Evolutionary conservation across 2,113 vertebrate genomes (phyloP).

Genomic region (Orcinus orca): DNA sequence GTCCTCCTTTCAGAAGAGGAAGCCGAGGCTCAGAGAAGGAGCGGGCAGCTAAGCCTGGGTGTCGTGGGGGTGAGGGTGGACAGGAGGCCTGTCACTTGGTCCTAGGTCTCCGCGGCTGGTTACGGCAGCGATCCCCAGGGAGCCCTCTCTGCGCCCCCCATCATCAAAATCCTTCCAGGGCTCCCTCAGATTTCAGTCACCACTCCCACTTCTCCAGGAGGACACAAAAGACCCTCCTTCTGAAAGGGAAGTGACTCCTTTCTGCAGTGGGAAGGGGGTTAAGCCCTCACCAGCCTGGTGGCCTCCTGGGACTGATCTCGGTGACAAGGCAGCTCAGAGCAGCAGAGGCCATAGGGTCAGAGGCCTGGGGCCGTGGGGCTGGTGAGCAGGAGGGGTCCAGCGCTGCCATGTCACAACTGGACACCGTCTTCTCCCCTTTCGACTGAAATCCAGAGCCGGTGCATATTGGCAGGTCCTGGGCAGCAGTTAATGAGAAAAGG

Average conservation of each 20-base stretch:
- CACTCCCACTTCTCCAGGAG: neutral
- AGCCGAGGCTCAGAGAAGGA: neutral
- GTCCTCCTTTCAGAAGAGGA: neutral
- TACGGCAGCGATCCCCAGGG: neutral
- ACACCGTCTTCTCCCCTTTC: neutral
- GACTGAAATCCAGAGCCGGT: neutral
- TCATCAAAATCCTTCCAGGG: neutral
- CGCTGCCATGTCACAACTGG: fast-evolving
- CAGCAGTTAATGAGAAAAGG: neutral
- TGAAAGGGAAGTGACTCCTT: neutral
- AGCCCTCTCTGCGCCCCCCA: neutral
- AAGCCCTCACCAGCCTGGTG: neutral
- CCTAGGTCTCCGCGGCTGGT: neutral
- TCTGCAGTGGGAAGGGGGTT: neutral
- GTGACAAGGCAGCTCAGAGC: too few species aligned
- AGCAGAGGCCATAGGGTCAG: neutral
- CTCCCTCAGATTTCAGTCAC: neutral
- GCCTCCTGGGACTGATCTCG: neutral
- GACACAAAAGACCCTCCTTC: neutral
- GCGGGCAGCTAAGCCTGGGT: fast-evolving
- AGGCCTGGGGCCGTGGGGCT: neutral
- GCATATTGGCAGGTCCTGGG: neutral
- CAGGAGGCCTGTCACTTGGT: fast-evolving
- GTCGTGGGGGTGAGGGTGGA: fast-evolving
- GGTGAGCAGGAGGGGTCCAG: neutral